Percentiles rank a stretch among this genome's conserved stretches.
phyloP scores from a whole-genome alignment of 2,113 vertebrate species.

The Elephantulus edwardii region DNA sequence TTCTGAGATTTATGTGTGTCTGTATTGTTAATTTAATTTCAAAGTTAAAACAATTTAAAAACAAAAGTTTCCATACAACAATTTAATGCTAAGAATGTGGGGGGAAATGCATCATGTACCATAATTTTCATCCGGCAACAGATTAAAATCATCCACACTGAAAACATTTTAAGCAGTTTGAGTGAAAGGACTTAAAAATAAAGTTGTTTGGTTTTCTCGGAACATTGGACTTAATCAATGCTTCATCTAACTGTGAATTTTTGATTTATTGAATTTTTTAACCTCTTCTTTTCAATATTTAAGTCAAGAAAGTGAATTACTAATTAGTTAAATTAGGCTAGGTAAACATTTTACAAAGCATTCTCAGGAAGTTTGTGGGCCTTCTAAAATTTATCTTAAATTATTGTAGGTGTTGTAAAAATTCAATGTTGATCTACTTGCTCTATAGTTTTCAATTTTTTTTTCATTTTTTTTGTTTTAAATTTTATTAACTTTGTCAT shows the following conservation, averaged over 20 bases:
- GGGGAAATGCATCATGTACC: background rate
- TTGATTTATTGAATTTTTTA: background rate
- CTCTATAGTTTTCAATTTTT: background rate
- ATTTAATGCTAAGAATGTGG: background rate
- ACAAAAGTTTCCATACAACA: background rate
- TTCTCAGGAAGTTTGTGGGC: background rate
- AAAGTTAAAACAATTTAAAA: background rate
- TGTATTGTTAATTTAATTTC: background rate
- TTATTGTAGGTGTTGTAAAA: background rate
- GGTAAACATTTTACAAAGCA: background rate
- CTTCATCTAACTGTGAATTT: background rate
- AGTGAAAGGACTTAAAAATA: background rate
- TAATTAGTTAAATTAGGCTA: background rate
- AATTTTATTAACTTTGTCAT: background rate
- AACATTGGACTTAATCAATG: background rate
- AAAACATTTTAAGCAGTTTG: background rate
- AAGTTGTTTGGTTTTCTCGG: background rate
- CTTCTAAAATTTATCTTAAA: background rate
- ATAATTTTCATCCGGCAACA: background rate
- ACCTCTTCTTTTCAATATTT: background rate
- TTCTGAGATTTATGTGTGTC: background rate
- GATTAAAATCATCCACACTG: background rate
- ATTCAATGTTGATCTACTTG: background rate
- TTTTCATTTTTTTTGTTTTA: background rate
- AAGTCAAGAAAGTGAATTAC: background rate